Evolutionary conservation across 2,888 invertebrate species (phyloP), one percentile per base, ranked within the genome.

Genomic region (Brachyptera risi): DNA sequence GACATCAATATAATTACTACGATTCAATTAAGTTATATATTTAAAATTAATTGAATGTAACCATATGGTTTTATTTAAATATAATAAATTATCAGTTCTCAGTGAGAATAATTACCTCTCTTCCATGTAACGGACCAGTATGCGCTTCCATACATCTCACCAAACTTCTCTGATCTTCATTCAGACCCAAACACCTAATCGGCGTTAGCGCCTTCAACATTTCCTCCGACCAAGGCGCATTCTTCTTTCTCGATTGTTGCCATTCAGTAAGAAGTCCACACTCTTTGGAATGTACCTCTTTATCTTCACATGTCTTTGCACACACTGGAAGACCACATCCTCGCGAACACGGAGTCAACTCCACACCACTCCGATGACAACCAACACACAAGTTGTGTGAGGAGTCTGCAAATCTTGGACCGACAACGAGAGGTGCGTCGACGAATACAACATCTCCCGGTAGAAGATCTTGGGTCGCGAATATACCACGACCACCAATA

Each of bases 261-360:
- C 54, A 54, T 2, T 13, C 19, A n/a, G 24, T 21, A 21, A 54
- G 54, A 2, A 19, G 19, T 47, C 75, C 73, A 73, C 90, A 91
- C 71, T 90, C 90, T 50, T 75, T 74, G 49, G 72, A 71, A 74
- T 91, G 90, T 23, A 69, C 67, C 35, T 74, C 69, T 3, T 80
- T 79, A 67, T 80, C 78, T 71, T 84, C 79, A 73, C 91, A 91
- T 61, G 74, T 71, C 59, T 76, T 74, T 9, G 83, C 82, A 73
- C 92, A 92, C 40, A 92, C 76, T 17, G 86, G 83, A 68, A 90
- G 77, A 1, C 85, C 83, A 71, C 90, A 91, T 54, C 78, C 79
- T 40, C 26, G 21, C 15, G 57, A 49, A 31, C 64, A 64, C 1
- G 64, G 50, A 1, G 15, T 13, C 37, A 64, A 42, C n/a, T 38